Base-by-base conservation (phyloP, 2,888 invertebrate species). In the Ichneumoninae sp. region DNA sequence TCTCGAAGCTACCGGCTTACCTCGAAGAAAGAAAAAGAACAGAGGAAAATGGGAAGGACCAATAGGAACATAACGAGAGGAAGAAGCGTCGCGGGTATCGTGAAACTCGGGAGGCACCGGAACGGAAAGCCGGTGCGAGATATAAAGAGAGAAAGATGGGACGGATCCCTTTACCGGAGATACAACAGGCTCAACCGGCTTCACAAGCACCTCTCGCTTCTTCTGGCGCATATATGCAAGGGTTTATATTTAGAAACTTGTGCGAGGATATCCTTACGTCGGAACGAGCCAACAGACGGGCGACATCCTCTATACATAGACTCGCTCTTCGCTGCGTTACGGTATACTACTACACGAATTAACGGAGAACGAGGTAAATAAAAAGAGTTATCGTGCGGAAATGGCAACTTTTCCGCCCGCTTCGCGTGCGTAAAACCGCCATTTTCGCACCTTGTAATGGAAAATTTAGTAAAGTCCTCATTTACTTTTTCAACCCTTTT, bases 241-340 rank as follows among this genome's bases (percentile, higher is more conserved):
- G 78, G 70, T 86, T 86, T 88, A 87, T 89, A 87, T 89, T 87
- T 89, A 88, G 87, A 87, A 85, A 85, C 85, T 75, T 83, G 85
- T 83, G 85, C 83, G 85, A 79, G 81, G 75, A 81, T 88, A 87
- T 47, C 81, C 79, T 86, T 85, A 83, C 83, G 73, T 81, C 83
- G 81, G 83, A 76, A 81, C 70, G 79, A 69, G 69, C 68, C 44
- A 74, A 74, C 80, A 66, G 80, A 80, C 83, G 74, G 63, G 16
- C 47, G 63, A 7, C 47, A 47, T 47, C 16, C 30, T 33, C 83
- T 60, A 65, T 63, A 68, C 44, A 68, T 70, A 70, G 57, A 57
- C 57, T 57, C 40, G 57, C 57, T 73, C 57, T 57, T 22, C 26
- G 57, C 57, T 57, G 57, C 57, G 57, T 57, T 57, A 57, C 57